Evolutionary conservation across 2,888 invertebrate species (phyloP).

Genomic region (Matsumyia berberina): DNA sequence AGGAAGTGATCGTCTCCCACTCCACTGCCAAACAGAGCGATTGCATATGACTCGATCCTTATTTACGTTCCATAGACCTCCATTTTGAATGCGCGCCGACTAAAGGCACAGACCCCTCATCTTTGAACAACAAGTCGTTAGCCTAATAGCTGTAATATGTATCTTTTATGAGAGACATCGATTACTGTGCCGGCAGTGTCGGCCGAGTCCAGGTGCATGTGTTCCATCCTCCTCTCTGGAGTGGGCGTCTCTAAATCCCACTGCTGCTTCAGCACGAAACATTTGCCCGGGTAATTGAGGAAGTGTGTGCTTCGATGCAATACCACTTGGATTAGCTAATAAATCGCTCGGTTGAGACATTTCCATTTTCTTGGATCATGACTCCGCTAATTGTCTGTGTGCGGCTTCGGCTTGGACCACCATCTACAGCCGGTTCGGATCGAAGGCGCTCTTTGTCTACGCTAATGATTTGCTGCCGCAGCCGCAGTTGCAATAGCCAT

Average conservation of each 20-base stretch:
- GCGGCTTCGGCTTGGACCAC: conserved; percentile 63
- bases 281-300: conserved; percentile 69
- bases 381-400: conserved; percentile 73
- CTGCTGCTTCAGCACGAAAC: conserved; percentile 51
- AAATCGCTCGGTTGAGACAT: conserved; percentile 74
- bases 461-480: conserved; percentile 69
- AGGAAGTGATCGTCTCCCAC: conserved; percentile 57
- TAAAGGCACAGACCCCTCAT: conserved; percentile 40
- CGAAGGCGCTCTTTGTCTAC: conserved; percentile 72
- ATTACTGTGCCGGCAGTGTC: conserved; percentile 34
- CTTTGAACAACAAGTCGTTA: conserved; percentile 70
- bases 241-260: conserved; percentile 70
- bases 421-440: conserved; percentile 38
- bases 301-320: conserved; percentile 75
- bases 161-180: conserved; percentile 76
- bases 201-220: conserved; percentile 66
- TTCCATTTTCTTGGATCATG: conserved; percentile 77
- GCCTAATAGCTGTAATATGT: conserved; percentile 70
- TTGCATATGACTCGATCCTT: conserved; percentile 50
- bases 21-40: conserved; percentile 18
- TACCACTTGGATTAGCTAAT: conserved; percentile 76
- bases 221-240: conserved; percentile 53
- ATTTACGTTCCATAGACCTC: conserved; percentile 40
- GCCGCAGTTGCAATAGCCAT: not conserved
- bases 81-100: conserved; percentile 57